Conservation (phyloP, 2,888 invertebrate species). For the Augochlorella aurata region DNA sequence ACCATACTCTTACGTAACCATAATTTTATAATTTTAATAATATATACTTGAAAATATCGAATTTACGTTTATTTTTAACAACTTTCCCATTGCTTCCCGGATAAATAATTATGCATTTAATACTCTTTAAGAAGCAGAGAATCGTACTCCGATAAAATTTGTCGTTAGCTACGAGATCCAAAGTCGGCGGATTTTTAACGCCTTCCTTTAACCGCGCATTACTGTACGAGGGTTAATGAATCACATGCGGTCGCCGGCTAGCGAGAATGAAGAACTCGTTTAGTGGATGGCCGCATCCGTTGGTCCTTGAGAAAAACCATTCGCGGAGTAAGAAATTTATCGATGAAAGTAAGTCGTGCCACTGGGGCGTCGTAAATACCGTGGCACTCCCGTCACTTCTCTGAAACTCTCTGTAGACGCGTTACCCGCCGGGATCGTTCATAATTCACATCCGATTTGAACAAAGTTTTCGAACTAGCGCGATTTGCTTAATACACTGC, state of each 20-base stretch:
- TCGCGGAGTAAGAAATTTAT: conserved; percentile 59
- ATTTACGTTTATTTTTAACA: no score
- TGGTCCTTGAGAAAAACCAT: conserved; percentile 36
- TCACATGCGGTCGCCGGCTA: background rate
- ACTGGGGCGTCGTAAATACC: conserved; percentile 65
- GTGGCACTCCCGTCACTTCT: conserved; percentile 52
- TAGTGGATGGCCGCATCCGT: background rate
- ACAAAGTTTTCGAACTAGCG: conserved; percentile 71
- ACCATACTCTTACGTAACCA: no score
- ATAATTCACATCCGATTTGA: conserved; percentile 77
- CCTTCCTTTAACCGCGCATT: no score
- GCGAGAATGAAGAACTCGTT: conserved; percentile 21
- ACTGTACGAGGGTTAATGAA: no score
- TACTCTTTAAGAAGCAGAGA: no score
- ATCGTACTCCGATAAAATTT: no score
- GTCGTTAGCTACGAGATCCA: no score
- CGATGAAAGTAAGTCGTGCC: conserved; percentile 63
- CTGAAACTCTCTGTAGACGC: conserved; percentile 62
- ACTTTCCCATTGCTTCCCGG: no score
- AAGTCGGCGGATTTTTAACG: no score
- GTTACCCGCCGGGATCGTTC: conserved; percentile 68
- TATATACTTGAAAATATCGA: no score
- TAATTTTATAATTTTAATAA: no score
- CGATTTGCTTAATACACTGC: conserved; percentile 69
- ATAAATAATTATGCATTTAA: no score